Percentiles rank a stretch among this genome's conserved stretches.
These are phyloP conservation scores for Argya squamiceps DNA, from an alignment of 2,797 vertebrate species.

Conservation along the genomic window DNA sequence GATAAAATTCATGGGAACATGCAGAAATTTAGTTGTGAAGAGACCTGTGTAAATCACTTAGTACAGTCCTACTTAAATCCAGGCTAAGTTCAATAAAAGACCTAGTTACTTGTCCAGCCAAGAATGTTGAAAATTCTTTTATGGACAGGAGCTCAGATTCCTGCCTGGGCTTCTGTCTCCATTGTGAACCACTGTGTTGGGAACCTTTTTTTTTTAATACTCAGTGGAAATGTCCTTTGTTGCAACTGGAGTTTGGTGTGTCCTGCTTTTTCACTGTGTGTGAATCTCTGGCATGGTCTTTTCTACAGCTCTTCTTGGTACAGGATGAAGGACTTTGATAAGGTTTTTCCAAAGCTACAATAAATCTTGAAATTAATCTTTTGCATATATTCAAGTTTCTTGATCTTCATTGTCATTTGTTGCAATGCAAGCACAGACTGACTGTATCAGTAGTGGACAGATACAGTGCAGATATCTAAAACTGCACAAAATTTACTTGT, in stretches of 20 bases:
- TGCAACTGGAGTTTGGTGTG: background rate
- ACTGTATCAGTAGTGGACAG: background rate
- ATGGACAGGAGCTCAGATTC: no score
- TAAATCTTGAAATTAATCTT: background rate
- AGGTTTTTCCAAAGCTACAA: background rate
- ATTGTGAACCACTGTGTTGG: rapidly evolving
- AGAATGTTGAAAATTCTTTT: background rate
- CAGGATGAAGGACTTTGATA: background rate
- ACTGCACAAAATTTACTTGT: background rate
- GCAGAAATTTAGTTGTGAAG: background rate
- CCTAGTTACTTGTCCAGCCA: background rate
- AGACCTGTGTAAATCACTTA: background rate
- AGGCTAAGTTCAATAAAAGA: background rate
- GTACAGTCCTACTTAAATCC: background rate
- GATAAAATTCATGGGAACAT: background rate
- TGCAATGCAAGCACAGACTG: background rate
- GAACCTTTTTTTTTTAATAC: background rate
- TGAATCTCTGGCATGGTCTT: background rate
- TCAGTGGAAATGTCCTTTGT: background rate
- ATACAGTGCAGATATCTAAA: background rate
- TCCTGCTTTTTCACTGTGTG: background rate
- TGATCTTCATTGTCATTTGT: background rate
- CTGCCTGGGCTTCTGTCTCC: background rate
- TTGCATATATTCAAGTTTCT: background rate
- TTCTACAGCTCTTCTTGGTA: background rate